Evolutionary conservation across 2,113 vertebrate species (phyloP).

Genomic region (Dromiciops gliroides): DNA sequence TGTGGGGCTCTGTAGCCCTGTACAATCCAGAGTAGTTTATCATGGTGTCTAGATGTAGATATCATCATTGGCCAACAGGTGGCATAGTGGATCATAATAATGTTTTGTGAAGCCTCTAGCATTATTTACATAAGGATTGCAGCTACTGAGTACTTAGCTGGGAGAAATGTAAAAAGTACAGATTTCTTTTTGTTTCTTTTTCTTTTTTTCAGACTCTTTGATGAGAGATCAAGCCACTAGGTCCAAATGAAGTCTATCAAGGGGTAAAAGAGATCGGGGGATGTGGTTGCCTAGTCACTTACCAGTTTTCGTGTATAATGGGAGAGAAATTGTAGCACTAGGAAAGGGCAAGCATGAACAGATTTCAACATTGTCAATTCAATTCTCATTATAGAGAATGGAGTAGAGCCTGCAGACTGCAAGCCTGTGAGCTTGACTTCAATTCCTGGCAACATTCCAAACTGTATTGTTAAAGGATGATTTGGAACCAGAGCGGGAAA

Average conservation of each 20-base stretch:
- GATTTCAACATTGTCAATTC: not conserved
- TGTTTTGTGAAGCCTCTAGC: not conserved
- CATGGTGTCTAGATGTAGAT: conserved; percentile 23
- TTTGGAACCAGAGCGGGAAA: not conserved
- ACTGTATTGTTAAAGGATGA: not conserved
- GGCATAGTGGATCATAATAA: conserved; percentile 57
- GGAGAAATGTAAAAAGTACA: conserved; percentile 3
- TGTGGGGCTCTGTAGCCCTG: not conserved
- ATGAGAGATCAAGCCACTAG: conserved; percentile 24
- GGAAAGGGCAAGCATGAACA: not conserved
- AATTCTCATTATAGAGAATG: not conserved
- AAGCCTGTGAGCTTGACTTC: not conserved
- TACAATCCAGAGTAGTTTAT: not conserved
- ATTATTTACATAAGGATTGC: not conserved
- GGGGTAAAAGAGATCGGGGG: not conserved
- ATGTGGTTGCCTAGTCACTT: not conserved
- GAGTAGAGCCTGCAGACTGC: not conserved
- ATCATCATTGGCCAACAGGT: conserved; percentile 60
- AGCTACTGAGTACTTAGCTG: conserved; percentile 8
- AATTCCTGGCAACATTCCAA: not conserved
- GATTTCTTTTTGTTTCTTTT: too few relatives aligned
- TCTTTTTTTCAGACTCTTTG: not conserved
- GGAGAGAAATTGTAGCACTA: not conserved
- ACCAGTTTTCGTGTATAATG: not conserved
- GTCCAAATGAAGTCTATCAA: conserved; percentile 2